Base-by-base conservation (phyloP, 2,797 vertebrate species). In the Aulostomus chinensis region DNA sequence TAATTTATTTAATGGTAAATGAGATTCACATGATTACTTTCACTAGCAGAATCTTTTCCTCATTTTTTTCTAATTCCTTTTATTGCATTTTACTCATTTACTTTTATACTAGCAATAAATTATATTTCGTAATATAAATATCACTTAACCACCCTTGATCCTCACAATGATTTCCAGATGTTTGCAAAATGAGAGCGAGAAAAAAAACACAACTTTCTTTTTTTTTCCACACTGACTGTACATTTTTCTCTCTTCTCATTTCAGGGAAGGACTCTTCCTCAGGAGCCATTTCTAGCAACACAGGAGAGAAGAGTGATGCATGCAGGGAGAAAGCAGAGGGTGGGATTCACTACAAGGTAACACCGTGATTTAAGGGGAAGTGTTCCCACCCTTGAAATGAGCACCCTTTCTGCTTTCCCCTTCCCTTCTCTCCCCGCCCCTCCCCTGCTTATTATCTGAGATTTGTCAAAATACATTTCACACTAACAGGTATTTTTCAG, bases 401-500 rank as follows among this genome's bases (percentile, higher is more conserved):
- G 48, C 4, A 45, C 58, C 47, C 60, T 54, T 37, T 63, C 47
- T 9, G 16, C 58, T 49, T 64, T 49, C 24, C 53, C 33, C 33
- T 59, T 42, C 41, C 58, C 29, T 57, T 46, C 21, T 39, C 41
- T 57, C 63, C 41, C 57, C 34, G 25, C 37, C 70, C 42, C 51
- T 78, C 58, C 75, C 72, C 30, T 35, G 63, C 70, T 88, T 86
- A 83, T 90, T 88, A 90, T 89, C 90, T 87, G 82, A 88, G 83
- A 92, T 92, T 92, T 93, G 89, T 90, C 89, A 93, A 91, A 92
- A 92, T 90, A 84, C 82, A 89, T 93, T 92, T 92, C 88, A 90
- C 89, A 90, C 81, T 88, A 90, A 89, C 90, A 90, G 84, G 86
- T 90, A 90, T 87, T 91, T 91, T 88, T 86, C 73, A 76, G 81